Evolutionary conservation across 2,797 vertebrate genomes (phyloP), one percentile per base, ranked within the genome.

Genomic region (Halcyon chelicuti): DNA sequence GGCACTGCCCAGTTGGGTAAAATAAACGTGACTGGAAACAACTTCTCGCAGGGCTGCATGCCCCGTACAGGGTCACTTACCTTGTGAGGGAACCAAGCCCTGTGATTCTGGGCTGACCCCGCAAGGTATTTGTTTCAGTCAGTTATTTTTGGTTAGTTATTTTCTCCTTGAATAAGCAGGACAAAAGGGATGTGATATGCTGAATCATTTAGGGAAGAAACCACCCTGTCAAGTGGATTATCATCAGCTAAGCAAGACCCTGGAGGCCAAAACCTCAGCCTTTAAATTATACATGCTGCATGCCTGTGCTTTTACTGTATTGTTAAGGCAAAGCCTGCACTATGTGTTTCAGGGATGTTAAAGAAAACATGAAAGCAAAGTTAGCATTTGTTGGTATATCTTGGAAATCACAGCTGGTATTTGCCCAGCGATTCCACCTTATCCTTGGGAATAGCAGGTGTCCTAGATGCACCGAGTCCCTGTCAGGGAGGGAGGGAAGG

Each of bases 271-370:
- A 94, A 92, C 63, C 83, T 61, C 78, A 89, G 74, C 82, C 37
- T 92, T 40, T 95, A 90, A 97, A 96, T 90, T 79, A 93, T 92
- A 82, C 75, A 93, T 95, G 67, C 83, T 61, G 71, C 54, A 83
- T 74, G 77, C 33, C 70, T 47, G 1, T 71, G 63, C 58, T 93
- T 90, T 94, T 79, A 57, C 65, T 66, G 25, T 35, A 29, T 5
- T 51, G 66, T 13, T 39, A 73, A 63, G 51, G 60, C 66, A 88
- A 72, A 77, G 26, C 13, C 57, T 70, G 49, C 46, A 12, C 62
- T 35, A 35, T 46, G 62, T 55, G 71, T 82, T 89, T 93, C 67
- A 60, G 73, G 29, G 33, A 65, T 3, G 21, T 80, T 93, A 87
- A 87, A 80, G 70, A 58, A 89, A 86, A 90, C 65, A 55, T 3